Evolutionary conservation across 2,113 vertebrate species (phyloP).

Genomic region (Pseudopipra pipra): DNA sequence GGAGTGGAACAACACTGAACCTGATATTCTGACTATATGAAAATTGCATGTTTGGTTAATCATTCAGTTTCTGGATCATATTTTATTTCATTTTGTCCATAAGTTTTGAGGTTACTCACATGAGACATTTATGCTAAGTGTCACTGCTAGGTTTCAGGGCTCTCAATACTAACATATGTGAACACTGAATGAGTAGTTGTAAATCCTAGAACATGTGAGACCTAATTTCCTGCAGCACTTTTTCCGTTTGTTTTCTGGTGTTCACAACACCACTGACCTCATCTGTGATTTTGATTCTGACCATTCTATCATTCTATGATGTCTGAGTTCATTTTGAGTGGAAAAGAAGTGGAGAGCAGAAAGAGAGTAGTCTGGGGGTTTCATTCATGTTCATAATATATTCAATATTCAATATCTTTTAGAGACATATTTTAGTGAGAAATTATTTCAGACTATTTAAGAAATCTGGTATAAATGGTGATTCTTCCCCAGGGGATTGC

Average conservation of each 20-base stretch:
- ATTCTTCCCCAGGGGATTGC: not conserved
- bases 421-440: not conserved
- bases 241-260: not conserved
- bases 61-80: not conserved
- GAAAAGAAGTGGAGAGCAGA: not conserved
- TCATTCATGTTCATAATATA: not conserved
- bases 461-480: not conserved
- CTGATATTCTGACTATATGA: not conserved
- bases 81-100: not conserved
- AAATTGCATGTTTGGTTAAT: not conserved
- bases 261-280: not conserved
- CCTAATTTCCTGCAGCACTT: not conserved
- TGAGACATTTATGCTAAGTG: not conserved
- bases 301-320: not conserved
- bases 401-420: not conserved
- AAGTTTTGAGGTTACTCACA: not conserved
- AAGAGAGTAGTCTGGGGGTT: not conserved
- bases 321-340: not conserved
- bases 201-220: not conserved
- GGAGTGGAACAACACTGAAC: not conserved
- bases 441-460: not conserved
- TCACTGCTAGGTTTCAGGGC: not conserved
- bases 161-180: not conserved
- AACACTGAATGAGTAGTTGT: not conserved
- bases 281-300: not conserved